Base-by-base conservation (phyloP, 2,888 invertebrate species). In the Clitarchus hookeri region DNA sequence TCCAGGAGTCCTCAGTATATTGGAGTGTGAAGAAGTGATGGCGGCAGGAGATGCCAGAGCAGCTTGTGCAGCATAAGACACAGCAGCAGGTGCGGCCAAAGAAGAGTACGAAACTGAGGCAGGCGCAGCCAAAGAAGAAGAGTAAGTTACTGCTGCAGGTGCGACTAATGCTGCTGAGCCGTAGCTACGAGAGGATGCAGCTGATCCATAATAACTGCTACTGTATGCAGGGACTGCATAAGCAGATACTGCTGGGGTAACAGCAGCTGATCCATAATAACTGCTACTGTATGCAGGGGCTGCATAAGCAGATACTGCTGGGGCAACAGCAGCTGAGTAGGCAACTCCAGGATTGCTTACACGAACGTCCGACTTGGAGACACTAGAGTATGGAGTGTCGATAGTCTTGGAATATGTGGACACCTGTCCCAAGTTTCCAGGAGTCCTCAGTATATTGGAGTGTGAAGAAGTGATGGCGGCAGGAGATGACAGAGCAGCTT, bases 381-480 rank as follows among this genome's bases (percentile, higher is more conserved):
- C 95, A 90, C 94, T 95, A 84, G 95, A 95, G 92, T 93, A 95
- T 13, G 96, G 95, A 3, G 95, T 95, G 91, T 95, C 94, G 89
- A 95, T 93, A 87, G 94, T 93, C 91, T 95, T 96, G 26, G 94
- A 93, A 91, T 94, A 94, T 84, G 95, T 95, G n/a, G 95, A 95
- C 87, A 95, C 93, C 88, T 91, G 91, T 88, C 95, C 95, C 88
- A 95, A 92, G 90, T 95, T 95, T 88, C 94, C 95, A 87, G 93
- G 94, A 84, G 93, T 93, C 88, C 95, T 92, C 88, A 94, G 90
- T 89, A 88, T 88, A 88, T 85, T 89, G 86, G 88, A 86, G 78
- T 86, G 86, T 84, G 88, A 85, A 83, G 88, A 84, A 83, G 89
- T 88, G 87, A 88, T 87, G 84, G 88, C 92, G n/a, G n/a, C n/a